Evolutionary conservation across 1,140 invertebrate genomes (phyloP).

Genomic region (Cheumatopsyche charites): DNA sequence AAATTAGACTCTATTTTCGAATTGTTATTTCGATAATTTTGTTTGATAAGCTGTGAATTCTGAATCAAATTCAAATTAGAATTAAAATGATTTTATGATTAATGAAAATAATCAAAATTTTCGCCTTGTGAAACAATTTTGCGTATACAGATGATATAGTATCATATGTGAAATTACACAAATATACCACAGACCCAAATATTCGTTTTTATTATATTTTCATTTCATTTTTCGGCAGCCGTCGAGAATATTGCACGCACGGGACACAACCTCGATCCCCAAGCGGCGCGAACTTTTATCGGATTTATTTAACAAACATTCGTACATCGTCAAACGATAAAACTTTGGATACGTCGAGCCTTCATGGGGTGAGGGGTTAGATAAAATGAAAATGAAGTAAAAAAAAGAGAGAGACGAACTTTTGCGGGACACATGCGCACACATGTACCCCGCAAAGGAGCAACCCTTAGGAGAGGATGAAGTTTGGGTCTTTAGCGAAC

Average conservation of each 20-base stretch:
- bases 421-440: too few relatives aligned
- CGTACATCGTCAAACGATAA: constrained; percentile 42
- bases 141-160: not conserved
- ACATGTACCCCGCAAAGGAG: constrained; percentile 9
- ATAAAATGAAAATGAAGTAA: constrained; percentile 23
- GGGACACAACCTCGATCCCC: not conserved
- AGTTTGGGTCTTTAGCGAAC: constrained; percentile 17
- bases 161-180: not conserved
- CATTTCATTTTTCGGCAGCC: not conserved
- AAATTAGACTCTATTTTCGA: too few relatives aligned
- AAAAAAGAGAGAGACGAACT: constrained; percentile 14
- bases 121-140: too few relatives aligned
- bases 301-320: constrained; percentile 43
- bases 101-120: too few relatives aligned
- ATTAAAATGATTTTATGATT: too few relatives aligned
- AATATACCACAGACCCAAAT: not conserved
- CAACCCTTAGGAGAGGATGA: constrained; percentile 3
- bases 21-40: not conserved
- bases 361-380: too few relatives aligned
- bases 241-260: not conserved
- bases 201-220: constrained; percentile 5
- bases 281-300: constrained; percentile 10
- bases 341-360: constrained; percentile 33
- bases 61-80: too few relatives aligned
- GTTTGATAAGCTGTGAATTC: not conserved